Percentiles rank a stretch among this genome's conserved stretches.
Conservation (phyloP, 2,888 invertebrate genomes). For the Cordylochernes scorpioides region DNA sequence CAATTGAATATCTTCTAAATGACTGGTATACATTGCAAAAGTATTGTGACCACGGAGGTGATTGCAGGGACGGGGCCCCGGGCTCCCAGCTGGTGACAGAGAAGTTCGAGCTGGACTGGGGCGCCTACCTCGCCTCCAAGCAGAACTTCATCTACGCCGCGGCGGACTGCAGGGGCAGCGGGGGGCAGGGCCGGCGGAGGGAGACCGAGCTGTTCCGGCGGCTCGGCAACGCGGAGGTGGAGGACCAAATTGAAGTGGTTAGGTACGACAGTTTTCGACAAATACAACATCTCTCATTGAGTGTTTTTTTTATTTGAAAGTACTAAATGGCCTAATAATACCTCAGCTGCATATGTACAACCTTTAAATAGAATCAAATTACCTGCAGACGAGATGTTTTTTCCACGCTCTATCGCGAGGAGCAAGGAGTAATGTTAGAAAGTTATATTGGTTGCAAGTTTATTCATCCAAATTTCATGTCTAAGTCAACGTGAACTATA, state of each 20-base stretch:
- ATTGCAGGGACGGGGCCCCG: slow-evolving; percentile 47
- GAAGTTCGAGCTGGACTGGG: slow-evolving; percentile 63
- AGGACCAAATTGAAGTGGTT: slow-evolving; percentile 38
- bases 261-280: slow-evolving; percentile 23
- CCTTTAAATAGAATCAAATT: too few relatives aligned
- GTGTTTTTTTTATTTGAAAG: not conserved
- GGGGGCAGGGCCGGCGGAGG: slow-evolving; percentile 53
- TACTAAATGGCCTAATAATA: not conserved
- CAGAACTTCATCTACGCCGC: slow-evolving; percentile 66
- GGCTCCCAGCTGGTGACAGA: slow-evolving; percentile 74
- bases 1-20: too few relatives aligned
- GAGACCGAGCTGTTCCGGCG: slow-evolving; percentile 56
- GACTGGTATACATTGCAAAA: too few relatives aligned
- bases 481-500: too few relatives aligned
- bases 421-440: too few relatives aligned
- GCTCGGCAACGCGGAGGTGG: slow-evolving; percentile 71
- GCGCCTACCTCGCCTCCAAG: slow-evolving; percentile 54
- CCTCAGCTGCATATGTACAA: not conserved
- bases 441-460: too few relatives aligned
- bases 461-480: too few relatives aligned
- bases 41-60: not conserved
- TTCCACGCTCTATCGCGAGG: too few relatives aligned
- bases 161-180: slow-evolving; percentile 75
- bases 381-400: too few relatives aligned
- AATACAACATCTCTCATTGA: slow-evolving; percentile 1